Evolutionary conservation across 2,888 invertebrate genomes (phyloP), one percentile per base, ranked within the genome.

Genomic region (Chrysina gloriosa): DNA sequence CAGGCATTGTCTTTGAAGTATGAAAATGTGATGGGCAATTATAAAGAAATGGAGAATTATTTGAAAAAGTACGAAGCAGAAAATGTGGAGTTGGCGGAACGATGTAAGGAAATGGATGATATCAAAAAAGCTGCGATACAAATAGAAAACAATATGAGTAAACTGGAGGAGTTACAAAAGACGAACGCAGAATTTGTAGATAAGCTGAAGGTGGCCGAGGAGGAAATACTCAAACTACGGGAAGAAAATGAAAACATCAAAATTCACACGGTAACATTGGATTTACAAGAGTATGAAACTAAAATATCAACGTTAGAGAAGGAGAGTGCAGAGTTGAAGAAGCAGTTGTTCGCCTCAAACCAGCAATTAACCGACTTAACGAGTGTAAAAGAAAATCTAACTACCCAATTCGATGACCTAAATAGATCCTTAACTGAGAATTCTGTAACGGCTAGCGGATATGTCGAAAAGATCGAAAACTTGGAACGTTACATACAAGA

Each of bases 41-140:
- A 56, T 25, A 45, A 54, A 21, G 65, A 65, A 50, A 65, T 27
- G 21, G 48, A 65, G 27, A 47, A 25, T 23, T 36, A 23, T 23
- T 25, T 61, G 39, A 64, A 65, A 34, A 69, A 52, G 29, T 31
- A 61, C 3, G 82, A 84, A 71, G 77, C 80, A 0, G 84, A 83
- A 69, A 79, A 80, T 1, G 72, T 83, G 23, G 81, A 83, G 21
- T 80, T 84, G 11, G 77, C 81, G 36, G 42, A 75, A 2, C 83
- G 84, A 74, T 77, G 83, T n/a, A 75, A 79, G 64, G 76, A 68
- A n/a, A 1, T 76, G 69, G 11, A 74, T 56, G 68, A 36, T 68
- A 25, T 78, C 72, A 54, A 77, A 76, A 58, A 79, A 77, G 61
- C 70, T 72, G 66, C 69, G 61, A 76, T 79, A 27, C 80, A 82